Evolutionary conservation across 2,113 vertebrate species (phyloP).

Genomic region (Melanocharis versteri): DNA sequence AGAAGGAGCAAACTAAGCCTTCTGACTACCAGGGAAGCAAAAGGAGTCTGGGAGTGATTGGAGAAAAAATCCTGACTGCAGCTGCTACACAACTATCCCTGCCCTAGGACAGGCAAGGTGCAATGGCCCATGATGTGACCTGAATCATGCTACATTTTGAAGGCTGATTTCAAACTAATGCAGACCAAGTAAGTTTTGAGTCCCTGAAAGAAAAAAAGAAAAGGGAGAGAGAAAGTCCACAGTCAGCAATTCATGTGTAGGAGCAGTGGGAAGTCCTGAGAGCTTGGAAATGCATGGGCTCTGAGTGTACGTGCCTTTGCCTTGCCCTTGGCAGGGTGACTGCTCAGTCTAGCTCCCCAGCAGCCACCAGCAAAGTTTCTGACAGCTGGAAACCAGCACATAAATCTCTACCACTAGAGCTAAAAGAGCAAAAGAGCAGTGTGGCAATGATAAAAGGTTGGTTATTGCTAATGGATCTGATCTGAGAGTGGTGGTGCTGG

Average conservation of each 20-base stretch:
- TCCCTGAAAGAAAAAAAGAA: background rate
- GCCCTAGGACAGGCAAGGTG: background rate
- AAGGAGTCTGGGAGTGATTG: background rate
- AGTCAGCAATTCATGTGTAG: background rate
- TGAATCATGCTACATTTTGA: background rate
- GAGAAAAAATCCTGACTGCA: background rate
- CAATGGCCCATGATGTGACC: fast-evolving
- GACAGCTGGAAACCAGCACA: background rate
- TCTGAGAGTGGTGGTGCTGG: background rate
- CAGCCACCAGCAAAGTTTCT: background rate
- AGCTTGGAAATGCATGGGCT: background rate
- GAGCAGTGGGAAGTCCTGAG: background rate
- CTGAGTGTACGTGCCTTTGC: background rate
- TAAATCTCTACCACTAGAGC: background rate
- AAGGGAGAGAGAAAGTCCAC: background rate
- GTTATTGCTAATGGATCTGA: background rate
- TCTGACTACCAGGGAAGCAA: background rate
- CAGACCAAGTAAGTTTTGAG: background rate
- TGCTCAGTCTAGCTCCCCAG: background rate
- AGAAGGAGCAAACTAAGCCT: background rate
- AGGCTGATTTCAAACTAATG: background rate
- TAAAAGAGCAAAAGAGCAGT: background rate
- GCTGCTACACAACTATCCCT: background rate
- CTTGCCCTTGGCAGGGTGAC: background rate
- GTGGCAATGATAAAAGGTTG: background rate